Evolutionary conservation across 2,113 vertebrate genomes (phyloP), one percentile per base, ranked within the genome.

Genomic region (Clarias gariepinus): DNA sequence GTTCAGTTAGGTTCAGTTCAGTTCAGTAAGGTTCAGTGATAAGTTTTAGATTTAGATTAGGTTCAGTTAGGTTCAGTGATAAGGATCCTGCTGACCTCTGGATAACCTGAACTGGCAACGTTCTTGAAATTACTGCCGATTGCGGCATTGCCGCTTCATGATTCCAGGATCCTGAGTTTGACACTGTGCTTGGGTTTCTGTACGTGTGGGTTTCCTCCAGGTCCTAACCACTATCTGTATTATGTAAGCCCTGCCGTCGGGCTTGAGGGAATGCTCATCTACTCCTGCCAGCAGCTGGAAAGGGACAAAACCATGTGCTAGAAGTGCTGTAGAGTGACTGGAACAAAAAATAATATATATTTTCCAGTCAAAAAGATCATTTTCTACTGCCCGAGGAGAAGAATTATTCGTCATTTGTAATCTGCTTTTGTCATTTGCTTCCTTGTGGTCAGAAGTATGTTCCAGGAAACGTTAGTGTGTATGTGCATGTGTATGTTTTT

Each of bases 391-490:
- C 79, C 15, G 53, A 85, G 57, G 18, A 81, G 41, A 47, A 60
- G 83, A 77, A 71, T 85, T 85, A 74, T 47, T 47, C 47, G 77
- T 63, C 25, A 88, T 82, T 76, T 52, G 57, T 73, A 61, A 60
- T 82, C 85, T 86, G 85, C 79, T 86, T 86, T 82, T 86, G 85
- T 86, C 85, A 55, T 86, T 86, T 82, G 23, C 53, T 61, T 81
- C 78, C 25, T 81, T 74, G 68, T 74, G 36, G 66, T 74, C 68
- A 55, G 33, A 82, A 73, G n/a, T 85, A 64, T 83, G 57, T 84
- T 86, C 76, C 81, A 63, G 69, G 73, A 85, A 47, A 66, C 74
- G n/a, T n/a, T 52, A 30, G 57, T 36, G 55, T 60, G 55, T 80
- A 30, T 80, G n/a, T 79, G 73, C 57, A 47, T 78, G 76, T 78